Evolutionary conservation across 30 jellyfish, hydroid and myxozoan genomes (phyloP).

Genomic region (Clytia hemisphaerica): DNA sequence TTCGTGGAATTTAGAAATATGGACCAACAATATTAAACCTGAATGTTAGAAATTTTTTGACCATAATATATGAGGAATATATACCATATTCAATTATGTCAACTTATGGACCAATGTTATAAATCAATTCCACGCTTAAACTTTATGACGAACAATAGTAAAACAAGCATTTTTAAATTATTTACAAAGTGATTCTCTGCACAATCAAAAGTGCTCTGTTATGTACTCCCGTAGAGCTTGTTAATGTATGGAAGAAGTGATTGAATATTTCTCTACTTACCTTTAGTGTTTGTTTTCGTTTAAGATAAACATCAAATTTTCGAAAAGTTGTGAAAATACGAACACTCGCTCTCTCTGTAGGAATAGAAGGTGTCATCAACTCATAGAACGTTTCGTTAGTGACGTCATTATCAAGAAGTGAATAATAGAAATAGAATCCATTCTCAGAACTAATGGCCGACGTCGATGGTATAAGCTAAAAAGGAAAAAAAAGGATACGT

Average conservation of each 20-base stretch:
- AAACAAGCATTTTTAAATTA: no score
- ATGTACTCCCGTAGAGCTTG: no score
- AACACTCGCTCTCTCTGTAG: slow-evolving; percentile 95
- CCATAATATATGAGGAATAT: no score
- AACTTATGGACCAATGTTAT: no score
- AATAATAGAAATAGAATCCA: slow-evolving; percentile 79
- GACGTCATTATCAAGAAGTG: slow-evolving; percentile 77
- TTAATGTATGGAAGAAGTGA: no score
- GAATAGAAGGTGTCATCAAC: slow-evolving; percentile 57
- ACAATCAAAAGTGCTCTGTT: no score
- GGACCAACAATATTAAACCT: no score
- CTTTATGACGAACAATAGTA: background rate
- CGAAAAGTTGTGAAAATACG: slow-evolving; percentile 47
- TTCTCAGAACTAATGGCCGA: slow-evolving; percentile 44
- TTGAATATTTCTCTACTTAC: slow-evolving; percentile 26
- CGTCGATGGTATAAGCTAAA: slow-evolving; percentile 69
- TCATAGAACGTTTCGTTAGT: slow-evolving; percentile 86
- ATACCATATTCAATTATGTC: no score
- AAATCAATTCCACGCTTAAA: background rate
- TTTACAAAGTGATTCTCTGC: no score
- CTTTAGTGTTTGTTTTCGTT: slow-evolving; percentile 49
- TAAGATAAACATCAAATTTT: slow-evolving; percentile 33
- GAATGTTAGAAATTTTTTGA: no score
- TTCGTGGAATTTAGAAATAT: no score
- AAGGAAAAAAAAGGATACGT: background rate